phyloP scores from a whole-genome alignment of 1,140 invertebrate genomes.

The Anoplophora glabripennis region DNA sequence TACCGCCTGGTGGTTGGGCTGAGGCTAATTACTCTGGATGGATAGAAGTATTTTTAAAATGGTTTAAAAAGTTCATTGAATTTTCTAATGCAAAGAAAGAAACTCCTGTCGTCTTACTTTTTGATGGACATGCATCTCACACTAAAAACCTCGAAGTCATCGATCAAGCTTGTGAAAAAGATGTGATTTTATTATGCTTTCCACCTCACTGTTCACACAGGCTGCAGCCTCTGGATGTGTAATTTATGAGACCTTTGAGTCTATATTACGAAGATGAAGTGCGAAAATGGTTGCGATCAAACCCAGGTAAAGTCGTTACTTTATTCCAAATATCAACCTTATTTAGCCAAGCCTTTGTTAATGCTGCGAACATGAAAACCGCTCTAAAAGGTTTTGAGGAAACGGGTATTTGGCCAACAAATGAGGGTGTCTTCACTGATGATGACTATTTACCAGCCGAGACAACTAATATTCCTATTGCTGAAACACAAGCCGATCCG shows the following conservation, averaged over 20 bases:
- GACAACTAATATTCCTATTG: no score
- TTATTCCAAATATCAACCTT: no score
- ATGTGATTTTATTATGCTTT: constrained; percentile 43
- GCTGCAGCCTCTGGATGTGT: constrained; percentile 48
- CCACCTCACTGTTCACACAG: constrained; percentile 45
- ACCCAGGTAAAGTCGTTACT: no score
- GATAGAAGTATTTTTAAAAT: constrained; percentile 39
- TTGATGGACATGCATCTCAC: constrained; percentile 35
- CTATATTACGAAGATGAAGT: constrained; percentile 28
- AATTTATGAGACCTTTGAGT: constrained; percentile 43
- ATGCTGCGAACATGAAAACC: no score
- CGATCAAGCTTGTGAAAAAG: constrained; percentile 38
- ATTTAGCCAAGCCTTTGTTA: no score
- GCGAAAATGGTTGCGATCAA: no score
- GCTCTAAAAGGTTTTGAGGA: no score
- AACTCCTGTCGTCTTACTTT: constrained; percentile 31
- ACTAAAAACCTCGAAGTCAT: constrained; percentile 42
- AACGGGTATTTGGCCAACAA: no score
- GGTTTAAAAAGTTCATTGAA: constrained; percentile 43
- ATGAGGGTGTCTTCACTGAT: no score
- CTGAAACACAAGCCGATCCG: no score
- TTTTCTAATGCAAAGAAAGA: constrained; percentile 30
- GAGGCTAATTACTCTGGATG: constrained; percentile 34
- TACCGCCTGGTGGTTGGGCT: constrained; percentile 30
- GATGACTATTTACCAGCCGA: no score